Conservation (phyloP, 92 coral and sea anemone species). For the Muricea muricata region DNA sequence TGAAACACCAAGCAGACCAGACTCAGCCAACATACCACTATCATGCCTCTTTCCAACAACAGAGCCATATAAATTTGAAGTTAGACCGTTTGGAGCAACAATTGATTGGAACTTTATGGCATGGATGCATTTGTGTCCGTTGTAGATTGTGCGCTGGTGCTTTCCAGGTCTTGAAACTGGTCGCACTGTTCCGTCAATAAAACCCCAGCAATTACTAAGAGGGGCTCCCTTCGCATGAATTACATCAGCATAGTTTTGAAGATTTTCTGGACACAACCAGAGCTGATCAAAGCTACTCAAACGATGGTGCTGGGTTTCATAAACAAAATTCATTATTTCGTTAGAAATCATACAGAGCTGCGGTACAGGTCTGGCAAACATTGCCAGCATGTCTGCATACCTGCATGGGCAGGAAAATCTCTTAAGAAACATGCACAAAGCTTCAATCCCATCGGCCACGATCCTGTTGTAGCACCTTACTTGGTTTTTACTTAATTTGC, state of each 20-base stretch:
- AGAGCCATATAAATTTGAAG: slow-evolving; percentile 39
- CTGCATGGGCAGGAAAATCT: slow-evolving; percentile 41
- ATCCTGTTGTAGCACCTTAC: slow-evolving; percentile 18
- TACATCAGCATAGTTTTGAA: slow-evolving; percentile 29
- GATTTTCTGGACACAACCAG: slow-evolving; percentile 43
- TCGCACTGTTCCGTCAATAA: slow-evolving; percentile 43
- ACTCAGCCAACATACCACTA: slow-evolving; percentile 44
- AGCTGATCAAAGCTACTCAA: slow-evolving; percentile 14
- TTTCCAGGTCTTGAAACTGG: slow-evolving; percentile 47
- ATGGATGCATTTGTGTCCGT: slow-evolving; percentile 42
- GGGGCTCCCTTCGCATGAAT: slow-evolving; percentile 50
- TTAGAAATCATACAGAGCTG: slow-evolving; percentile 47
- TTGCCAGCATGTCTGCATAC: slow-evolving; percentile 36
- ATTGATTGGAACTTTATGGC: no score
- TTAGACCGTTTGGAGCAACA: slow-evolving; percentile 57
- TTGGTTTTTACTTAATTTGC: neutral
- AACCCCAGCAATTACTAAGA: slow-evolving; percentile 52
- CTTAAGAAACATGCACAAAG: slow-evolving; percentile 36
- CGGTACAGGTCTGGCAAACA: slow-evolving; percentile 51
- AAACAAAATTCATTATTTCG: slow-evolving; percentile 22
- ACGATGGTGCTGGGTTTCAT: slow-evolving; percentile 37
- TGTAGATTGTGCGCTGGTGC: slow-evolving; percentile 36
- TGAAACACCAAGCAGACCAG: slow-evolving; percentile 42
- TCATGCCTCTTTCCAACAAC: slow-evolving; percentile 54
- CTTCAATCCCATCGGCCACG: slow-evolving; percentile 46